A percentile compares a stretch with the other conserved stretches of the same genome.
These are phyloP conservation scores for Indicator indicator DNA, from an alignment of 2,113 vertebrate genomes.

Conservation along the genomic window DNA sequence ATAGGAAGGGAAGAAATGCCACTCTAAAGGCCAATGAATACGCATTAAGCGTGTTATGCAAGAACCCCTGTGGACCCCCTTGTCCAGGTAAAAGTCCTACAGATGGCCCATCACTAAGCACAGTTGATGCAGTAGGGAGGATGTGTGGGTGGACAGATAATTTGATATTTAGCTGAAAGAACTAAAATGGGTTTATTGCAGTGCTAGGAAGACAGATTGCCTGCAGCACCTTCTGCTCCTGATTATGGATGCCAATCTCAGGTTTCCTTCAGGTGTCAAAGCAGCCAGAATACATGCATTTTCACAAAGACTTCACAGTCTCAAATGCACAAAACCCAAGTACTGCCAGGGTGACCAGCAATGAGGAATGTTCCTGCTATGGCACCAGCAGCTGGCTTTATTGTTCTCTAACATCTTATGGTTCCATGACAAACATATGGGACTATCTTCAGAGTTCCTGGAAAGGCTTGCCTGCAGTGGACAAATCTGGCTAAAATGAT, in stretches of 20 bases:
- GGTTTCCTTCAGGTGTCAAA: conserved; percentile 40
- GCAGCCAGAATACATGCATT: background rate
- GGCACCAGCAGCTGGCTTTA: background rate
- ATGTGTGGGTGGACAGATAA: conserved; percentile 59
- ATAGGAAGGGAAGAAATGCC: conserved; percentile 47
- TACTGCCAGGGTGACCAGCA: background rate
- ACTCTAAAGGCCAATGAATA: conserved; percentile 54
- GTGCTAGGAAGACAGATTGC: conserved; percentile 45
- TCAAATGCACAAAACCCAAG: background rate
- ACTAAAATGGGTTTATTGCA: conserved; percentile 51
- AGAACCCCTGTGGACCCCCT: conserved; percentile 53
- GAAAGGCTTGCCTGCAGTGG: background rate
- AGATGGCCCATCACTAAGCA: conserved; percentile 45
- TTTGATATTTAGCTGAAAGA: conserved; percentile 56
- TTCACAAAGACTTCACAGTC: background rate
- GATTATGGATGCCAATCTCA: conserved; percentile 60
- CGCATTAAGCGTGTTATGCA: conserved; percentile 13
- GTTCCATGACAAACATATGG: background rate
- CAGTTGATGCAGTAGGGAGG: conserved; percentile 5
- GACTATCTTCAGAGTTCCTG: background rate
- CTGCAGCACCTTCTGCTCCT: conserved; percentile 63
- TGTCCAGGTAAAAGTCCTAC: conserved; percentile 40
- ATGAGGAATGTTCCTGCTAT: background rate
- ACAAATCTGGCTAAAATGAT: background rate
- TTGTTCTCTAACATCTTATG: background rate